A percentile compares a stretch with the other conserved stretches of the same genome.
These are phyloP conservation scores for Pituophis catenifer DNA, from an alignment of 2,113 vertebrate genomes.

Conservation along the genomic window DNA sequence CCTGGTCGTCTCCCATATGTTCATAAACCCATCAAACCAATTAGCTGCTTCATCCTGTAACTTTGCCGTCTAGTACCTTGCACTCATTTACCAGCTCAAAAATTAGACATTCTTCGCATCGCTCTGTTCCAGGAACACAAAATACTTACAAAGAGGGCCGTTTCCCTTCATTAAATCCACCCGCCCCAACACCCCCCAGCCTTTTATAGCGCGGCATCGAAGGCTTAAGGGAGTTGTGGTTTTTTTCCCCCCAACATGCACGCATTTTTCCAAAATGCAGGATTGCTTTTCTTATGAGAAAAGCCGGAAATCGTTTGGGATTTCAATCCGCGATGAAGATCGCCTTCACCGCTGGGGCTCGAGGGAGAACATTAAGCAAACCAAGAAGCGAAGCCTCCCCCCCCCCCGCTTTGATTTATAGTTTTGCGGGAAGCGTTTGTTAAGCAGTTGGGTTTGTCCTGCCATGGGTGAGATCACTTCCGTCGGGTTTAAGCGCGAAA, in stretches of 20 bases:
- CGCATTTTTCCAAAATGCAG: background rate
- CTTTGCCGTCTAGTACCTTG: background rate
- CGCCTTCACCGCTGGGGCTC: background rate
- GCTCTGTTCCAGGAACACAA: background rate
- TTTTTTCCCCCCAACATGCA: background rate
- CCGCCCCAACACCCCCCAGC: background rate
- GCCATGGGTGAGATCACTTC: background rate
- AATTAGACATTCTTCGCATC: too few relatives aligned
- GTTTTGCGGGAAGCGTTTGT: background rate
- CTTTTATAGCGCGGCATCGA: background rate
- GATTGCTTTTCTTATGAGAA: background rate
- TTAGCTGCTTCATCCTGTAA: background rate
- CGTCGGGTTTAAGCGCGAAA: conserved; percentile 6
- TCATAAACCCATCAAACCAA: background rate
- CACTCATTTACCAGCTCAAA: background rate
- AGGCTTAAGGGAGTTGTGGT: background rate
- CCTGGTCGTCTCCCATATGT: background rate
- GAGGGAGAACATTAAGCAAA: too few relatives aligned
- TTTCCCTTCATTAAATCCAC: background rate
- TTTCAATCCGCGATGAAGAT: background rate
- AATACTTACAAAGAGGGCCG: background rate
- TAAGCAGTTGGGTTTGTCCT: background rate
- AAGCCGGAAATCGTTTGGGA: background rate
- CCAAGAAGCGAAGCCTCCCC: background rate
- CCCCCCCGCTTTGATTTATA: background rate